Base-by-base conservation (phyloP, 2,797 vertebrate species). In the Fistularia commersonii region DNA sequence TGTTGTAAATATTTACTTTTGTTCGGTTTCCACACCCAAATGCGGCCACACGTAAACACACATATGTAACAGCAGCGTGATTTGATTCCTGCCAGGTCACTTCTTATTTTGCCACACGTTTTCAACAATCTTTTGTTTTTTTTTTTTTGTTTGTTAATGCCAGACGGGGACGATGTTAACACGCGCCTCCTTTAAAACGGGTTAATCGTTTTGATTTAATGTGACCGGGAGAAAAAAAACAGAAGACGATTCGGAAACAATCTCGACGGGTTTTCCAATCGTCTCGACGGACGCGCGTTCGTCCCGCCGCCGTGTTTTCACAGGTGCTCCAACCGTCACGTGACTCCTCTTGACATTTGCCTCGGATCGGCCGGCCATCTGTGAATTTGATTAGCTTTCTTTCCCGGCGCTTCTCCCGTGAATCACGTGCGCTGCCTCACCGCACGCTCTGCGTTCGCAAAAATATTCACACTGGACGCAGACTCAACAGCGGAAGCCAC, bases 301-400 rank as follows among this genome's bases (percentile, higher is more conserved):
- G 13, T 33, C 1, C 11, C 15, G 43, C 47, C 32, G 39, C 11
- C 47, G 56, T 66, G 49, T 50, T 68, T 31, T 67, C 62, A 41
- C 82, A 78, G 84, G 77, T 83, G 79, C 62, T 62, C 54, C 6
- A 36, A 44, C 64, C 71, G 70, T 71, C 71, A 61, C 54, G 8
- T 9, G 56, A 76, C 68, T 54, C 68, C 63, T 71, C 77, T 54
- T 87, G 84, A 75, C 77, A 86, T 87, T 87, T 87, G 74, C 72
- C 51, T 66, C 60, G 77, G 77, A 77, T 85, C 64, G 64, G 61
- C 53, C 15, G 49, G 62, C 80, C 82, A 85, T 85, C 86, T 89
- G 83, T 77, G 75, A 64, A 55, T 72, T 65, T 64, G 64, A 82
- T 72, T 66, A 77, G 65, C n/a, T 81, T 69, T 81, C 38, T n/a